Evolutionary conservation across 2,113 vertebrate genomes (phyloP).

Genomic region (Halcyon malimbica): DNA sequence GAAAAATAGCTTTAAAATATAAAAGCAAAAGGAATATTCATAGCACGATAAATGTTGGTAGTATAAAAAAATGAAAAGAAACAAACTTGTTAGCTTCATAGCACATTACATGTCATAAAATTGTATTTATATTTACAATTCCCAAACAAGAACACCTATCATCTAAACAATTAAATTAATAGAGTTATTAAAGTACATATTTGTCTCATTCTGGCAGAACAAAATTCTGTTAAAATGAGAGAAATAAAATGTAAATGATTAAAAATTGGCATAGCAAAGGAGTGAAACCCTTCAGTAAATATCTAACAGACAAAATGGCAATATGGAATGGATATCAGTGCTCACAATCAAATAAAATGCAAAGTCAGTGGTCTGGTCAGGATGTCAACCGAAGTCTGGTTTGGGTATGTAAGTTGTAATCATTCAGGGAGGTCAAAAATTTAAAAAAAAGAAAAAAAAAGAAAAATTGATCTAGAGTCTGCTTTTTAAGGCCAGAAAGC

Average conservation of each 20-base stretch:
- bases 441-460: background rate
- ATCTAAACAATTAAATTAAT: slow-evolving; percentile 25
- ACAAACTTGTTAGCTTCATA: background rate
- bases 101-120: background rate
- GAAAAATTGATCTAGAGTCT: background rate
- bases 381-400: background rate
- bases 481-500: background rate
- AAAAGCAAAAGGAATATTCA: background rate
- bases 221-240: slow-evolving; percentile 39
- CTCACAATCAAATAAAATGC: background rate
- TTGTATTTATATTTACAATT: slow-evolving; percentile 30
- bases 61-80: background rate
- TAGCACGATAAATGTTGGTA: background rate
- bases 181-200: background rate
- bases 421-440: background rate
- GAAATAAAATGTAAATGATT: slow-evolving; percentile 22
- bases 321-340: background rate
- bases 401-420: background rate
- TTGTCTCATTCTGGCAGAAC: background rate
- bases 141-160: background rate
- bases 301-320: background rate
- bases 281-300: background rate
- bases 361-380: background rate
- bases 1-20: background rate
- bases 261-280: background rate